Conservation (phyloP, 2,113 vertebrate genomes). For the Anoplopoma fimbria region DNA sequence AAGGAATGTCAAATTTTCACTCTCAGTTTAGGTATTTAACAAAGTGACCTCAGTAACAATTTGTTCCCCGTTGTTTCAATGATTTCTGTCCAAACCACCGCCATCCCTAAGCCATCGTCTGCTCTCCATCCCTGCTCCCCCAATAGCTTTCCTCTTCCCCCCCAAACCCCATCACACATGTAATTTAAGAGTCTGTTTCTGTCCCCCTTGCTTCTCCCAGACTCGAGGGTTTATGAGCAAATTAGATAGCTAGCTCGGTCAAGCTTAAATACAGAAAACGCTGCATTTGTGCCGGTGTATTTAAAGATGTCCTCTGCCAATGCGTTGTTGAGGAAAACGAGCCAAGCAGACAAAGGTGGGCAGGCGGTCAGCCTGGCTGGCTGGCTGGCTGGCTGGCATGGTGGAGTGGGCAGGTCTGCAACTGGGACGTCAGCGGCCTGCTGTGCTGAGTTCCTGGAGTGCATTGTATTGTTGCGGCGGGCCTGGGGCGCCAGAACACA, state of each 20-base stretch:
- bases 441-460: slow-evolving; percentile 62
- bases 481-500: slow-evolving; percentile 40
- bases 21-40: slow-evolving; percentile 23
- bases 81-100: slow-evolving; percentile 25
- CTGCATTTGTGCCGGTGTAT: slow-evolving; percentile 77
- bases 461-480: slow-evolving; percentile 51
- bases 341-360: slow-evolving; percentile 39
- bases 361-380: slow-evolving; percentile 24
- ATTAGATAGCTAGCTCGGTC: slow-evolving; percentile 83
- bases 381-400: slow-evolving; percentile 42
- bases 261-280: slow-evolving; percentile 85
- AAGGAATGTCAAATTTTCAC: background rate
- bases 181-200: slow-evolving; percentile 80
- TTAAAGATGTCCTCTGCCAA: slow-evolving; percentile 81
- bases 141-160: slow-evolving; percentile 19
- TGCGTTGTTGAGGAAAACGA: slow-evolving; percentile 63
- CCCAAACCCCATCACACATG: slow-evolving; percentile 72
- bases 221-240: slow-evolving; percentile 84
- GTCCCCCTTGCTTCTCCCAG: slow-evolving; percentile 74
- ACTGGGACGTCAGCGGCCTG: slow-evolving; percentile 40
- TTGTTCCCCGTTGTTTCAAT: slow-evolving; percentile 35
- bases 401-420: slow-evolving; percentile 39
- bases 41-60: slow-evolving; percentile 27
- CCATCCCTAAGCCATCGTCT: slow-evolving; percentile 20
- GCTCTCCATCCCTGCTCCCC: slow-evolving; percentile 21